Percentiles rank a stretch among this genome's conserved stretches.
These are phyloP conservation scores for Ondatra zibethicus DNA, from an alignment of 2,113 vertebrate genomes.

Conservation along the genomic window DNA sequence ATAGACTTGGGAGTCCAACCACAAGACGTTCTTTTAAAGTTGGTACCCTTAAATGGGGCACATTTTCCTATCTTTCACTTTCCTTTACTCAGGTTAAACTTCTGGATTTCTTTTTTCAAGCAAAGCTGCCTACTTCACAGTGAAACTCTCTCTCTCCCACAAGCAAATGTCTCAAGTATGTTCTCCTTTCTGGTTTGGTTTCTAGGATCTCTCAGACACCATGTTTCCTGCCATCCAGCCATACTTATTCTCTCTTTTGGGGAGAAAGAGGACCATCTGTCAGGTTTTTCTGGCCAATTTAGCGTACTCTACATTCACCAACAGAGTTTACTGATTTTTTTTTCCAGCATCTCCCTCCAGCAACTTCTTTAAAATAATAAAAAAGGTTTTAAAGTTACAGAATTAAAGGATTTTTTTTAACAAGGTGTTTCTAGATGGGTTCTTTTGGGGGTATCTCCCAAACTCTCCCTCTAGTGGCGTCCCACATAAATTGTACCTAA, in stretches of 20 bases:
- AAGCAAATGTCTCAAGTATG: neutral
- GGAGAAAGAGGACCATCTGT: neutral
- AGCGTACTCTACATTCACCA: neutral
- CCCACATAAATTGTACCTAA: neutral
- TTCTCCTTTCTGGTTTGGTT: neutral
- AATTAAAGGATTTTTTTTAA: conserved; percentile 25
- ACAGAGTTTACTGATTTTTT: conserved; percentile 16
- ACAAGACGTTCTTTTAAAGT: neutral
- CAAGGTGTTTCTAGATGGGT: conserved; percentile 33
- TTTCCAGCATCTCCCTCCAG: neutral
- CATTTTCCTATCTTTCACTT: neutral
- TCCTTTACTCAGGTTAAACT: neutral
- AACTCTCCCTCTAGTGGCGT: conserved; percentile 8
- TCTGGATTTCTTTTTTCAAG: neutral
- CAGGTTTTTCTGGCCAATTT: conserved; percentile 39
- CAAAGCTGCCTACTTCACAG: neutral
- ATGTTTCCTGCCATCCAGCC: conserved; percentile 9
- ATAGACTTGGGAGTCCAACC: neutral
- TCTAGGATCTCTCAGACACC: neutral
- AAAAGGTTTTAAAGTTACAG: neutral
- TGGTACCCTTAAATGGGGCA: neutral
- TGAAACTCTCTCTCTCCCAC: neutral
- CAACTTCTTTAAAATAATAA: conserved; percentile 48
- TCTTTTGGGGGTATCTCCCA: conserved; percentile 22
- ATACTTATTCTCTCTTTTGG: conserved; percentile 31